A percentile compares a stretch with the other conserved stretches of the same genome.
phyloP scores from a whole-genome alignment of 2,113 vertebrate genomes.

The Mystacornis crossleyi region DNA sequence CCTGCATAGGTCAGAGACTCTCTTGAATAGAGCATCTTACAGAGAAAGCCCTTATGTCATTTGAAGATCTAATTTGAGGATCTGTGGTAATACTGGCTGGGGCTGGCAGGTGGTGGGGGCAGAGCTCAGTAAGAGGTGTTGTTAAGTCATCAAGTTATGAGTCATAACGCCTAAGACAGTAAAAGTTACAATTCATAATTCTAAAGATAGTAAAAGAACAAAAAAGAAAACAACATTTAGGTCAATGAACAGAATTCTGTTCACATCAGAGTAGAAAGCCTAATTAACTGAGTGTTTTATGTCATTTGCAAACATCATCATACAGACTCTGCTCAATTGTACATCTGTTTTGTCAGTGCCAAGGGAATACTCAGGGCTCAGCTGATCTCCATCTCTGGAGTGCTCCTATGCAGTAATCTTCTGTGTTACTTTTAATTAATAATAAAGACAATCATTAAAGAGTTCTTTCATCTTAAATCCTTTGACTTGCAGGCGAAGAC shows the following conservation, averaged over 20 bases:
- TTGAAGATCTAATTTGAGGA: neutral
- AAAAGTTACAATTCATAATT: neutral
- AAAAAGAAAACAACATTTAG: neutral
- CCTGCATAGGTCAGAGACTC: neutral
- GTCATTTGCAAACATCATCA: conserved; percentile 20
- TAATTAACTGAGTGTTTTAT: conserved; percentile 31
- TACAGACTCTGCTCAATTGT: neutral
- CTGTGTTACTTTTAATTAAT: conserved; percentile 10
- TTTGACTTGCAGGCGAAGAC: neutral
- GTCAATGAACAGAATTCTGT: neutral
- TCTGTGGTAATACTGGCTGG: neutral
- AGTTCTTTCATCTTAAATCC: neutral
- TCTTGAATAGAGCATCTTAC: neutral
- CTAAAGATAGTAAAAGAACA: neutral
- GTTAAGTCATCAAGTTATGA: neutral
- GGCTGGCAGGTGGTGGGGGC: accelerated
- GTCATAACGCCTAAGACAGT: neutral
- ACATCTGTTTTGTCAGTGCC: neutral
- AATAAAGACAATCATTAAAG: neutral
- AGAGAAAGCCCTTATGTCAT: neutral
- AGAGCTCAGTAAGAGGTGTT: neutral
- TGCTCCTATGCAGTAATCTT: neutral
- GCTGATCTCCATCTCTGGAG: neutral
- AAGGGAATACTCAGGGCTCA: neutral
- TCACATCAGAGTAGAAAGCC: neutral